Percentiles rank a stretch among this genome's conserved stretches.
Evolutionary conservation across 2,888 invertebrate genomes (phyloP).

Genomic region (Asteroscopus sphinx): DNA sequence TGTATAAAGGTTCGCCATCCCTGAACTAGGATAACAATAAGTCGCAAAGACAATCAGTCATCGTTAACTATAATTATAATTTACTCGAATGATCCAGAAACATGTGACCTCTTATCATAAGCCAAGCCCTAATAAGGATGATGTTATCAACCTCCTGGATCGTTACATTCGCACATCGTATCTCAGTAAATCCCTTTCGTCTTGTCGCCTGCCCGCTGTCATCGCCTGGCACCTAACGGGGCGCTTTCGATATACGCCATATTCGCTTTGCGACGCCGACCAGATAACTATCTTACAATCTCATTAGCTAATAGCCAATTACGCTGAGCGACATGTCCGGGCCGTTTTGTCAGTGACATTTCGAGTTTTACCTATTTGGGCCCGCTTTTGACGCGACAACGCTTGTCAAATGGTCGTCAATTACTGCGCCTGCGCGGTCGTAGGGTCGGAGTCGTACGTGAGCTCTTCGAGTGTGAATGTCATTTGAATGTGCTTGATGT

Average conservation of each 20-base stretch:
- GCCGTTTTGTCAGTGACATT: constrained; percentile 63
- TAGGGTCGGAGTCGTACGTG: constrained; percentile 32
- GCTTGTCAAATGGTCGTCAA: constrained; percentile 58
- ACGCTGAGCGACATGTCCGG: constrained; percentile 87
- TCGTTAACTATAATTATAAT: too few relatives aligned
- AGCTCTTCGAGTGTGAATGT: constrained; percentile 55
- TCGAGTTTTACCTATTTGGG: constrained; percentile 58
- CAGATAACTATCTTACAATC: constrained; percentile 74
- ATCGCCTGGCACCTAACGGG: constrained; percentile 72
- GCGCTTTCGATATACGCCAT: constrained; percentile 64
- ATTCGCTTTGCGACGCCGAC: constrained; percentile 76
- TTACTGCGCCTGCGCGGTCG: constrained; percentile 43
- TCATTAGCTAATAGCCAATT: constrained; percentile 81
- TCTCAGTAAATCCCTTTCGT: constrained; percentile 51
- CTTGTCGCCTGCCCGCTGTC: constrained; percentile 64
- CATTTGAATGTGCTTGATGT: constrained; percentile 48
- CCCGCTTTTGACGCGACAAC: constrained; percentile 53
- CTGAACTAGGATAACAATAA: too few relatives aligned
- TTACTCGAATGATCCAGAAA: neutral
- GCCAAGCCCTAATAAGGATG: constrained; percentile 23
- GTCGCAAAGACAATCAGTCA: too few relatives aligned
- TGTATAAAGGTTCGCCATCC: too few relatives aligned
- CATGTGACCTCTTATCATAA: constrained; percentile 35
- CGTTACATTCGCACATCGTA: constrained; percentile 52
- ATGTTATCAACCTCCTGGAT: constrained; percentile 38